Conservation (phyloP, 2,113 vertebrate genomes). For the Festucalex cinctus region DNA sequence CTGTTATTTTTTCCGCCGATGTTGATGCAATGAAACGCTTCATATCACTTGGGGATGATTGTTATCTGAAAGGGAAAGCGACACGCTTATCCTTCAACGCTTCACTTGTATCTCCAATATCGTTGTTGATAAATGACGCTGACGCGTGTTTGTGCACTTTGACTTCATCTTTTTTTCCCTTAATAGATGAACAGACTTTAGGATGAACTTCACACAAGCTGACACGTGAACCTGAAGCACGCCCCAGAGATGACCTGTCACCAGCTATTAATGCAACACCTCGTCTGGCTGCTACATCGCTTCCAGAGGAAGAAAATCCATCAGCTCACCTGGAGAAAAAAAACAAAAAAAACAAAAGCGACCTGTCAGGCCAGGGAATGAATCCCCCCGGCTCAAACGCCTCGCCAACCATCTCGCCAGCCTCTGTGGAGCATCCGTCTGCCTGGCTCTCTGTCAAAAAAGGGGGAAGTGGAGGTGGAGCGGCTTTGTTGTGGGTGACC, state of each 20-base stretch:
- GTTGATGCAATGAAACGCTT: slow-evolving; percentile 36
- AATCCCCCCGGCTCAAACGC: slow-evolving; percentile 50
- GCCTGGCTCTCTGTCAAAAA: slow-evolving; percentile 47
- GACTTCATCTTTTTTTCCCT: neutral
- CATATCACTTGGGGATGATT: slow-evolving; percentile 30
- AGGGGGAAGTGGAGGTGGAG: slow-evolving; percentile 9
- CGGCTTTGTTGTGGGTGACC: slow-evolving; percentile 67
- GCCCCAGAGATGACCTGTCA: slow-evolving; percentile 46
- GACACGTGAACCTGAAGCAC: slow-evolving; percentile 39
- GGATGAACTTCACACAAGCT: slow-evolving; percentile 21
- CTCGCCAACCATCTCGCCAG: slow-evolving; percentile 14
- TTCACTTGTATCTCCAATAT: slow-evolving; percentile 17
- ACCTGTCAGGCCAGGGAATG: slow-evolving; percentile 55
- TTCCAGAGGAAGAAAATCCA: slow-evolving; percentile 51
- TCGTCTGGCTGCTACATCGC: slow-evolving; percentile 33
- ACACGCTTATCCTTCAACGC: slow-evolving; percentile 9
- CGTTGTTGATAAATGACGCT: slow-evolving; percentile 17
- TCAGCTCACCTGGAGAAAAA: slow-evolving; percentile 55
- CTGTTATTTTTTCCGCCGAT: neutral
- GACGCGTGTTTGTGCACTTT: slow-evolving; percentile 13
- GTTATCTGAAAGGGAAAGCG: slow-evolving; percentile 20
- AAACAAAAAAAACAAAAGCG: no score
- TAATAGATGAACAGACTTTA: slow-evolving; percentile 1
- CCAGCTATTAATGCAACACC: slow-evolving; percentile 43
- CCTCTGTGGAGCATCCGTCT: slow-evolving; percentile 50